phyloP scores from a whole-genome alignment of 2,888 invertebrate species.

The Thumatha senex region DNA sequence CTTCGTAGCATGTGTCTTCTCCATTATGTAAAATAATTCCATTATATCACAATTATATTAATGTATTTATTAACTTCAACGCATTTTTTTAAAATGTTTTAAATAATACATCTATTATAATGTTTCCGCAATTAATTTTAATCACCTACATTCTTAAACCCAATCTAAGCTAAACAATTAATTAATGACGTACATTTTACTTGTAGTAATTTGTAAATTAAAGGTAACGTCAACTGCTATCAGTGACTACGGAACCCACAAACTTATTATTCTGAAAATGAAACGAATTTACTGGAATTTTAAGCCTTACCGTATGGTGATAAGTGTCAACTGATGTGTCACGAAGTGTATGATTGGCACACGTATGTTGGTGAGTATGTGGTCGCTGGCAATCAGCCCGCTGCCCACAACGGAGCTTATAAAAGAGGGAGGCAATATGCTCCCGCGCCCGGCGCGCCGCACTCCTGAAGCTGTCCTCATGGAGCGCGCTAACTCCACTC shows the following conservation, averaged over 20 bases:
- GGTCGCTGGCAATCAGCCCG: conserved; percentile 67
- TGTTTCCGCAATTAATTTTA: conserved; percentile 19
- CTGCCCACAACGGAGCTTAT: conserved; percentile 76
- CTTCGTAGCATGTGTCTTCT: conserved; percentile 27
- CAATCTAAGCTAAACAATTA: conserved; percentile 33
- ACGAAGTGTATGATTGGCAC: conserved; percentile 15
- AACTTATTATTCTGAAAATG: conserved; percentile 23
- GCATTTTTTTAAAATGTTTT: conserved; percentile 8
- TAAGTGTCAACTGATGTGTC: conserved; percentile 26
- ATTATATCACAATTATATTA: background rate
- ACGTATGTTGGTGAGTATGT: conserved; percentile 42
- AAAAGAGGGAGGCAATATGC: conserved; percentile 73
- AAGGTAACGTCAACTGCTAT: conserved; percentile 51
- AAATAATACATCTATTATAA: conserved; percentile 13
- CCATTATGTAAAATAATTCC: background rate
- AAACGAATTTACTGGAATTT: conserved; percentile 18
- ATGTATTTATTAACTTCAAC: background rate
- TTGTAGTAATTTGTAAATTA: conserved; percentile 61
- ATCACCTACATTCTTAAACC: conserved; percentile 22
- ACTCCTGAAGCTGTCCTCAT: conserved; percentile 76
- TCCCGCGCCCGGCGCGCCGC: conserved; percentile 77
- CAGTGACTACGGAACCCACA: conserved; percentile 42
- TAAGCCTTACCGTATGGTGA: conserved; percentile 31
- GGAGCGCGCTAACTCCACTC: conserved; percentile 79
- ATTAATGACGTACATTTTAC: conserved; percentile 46